These are phyloP conservation scores for Illadopsis cleaveri DNA, from an alignment of 2,113 vertebrate genomes.

Conservation along the genomic window DNA sequence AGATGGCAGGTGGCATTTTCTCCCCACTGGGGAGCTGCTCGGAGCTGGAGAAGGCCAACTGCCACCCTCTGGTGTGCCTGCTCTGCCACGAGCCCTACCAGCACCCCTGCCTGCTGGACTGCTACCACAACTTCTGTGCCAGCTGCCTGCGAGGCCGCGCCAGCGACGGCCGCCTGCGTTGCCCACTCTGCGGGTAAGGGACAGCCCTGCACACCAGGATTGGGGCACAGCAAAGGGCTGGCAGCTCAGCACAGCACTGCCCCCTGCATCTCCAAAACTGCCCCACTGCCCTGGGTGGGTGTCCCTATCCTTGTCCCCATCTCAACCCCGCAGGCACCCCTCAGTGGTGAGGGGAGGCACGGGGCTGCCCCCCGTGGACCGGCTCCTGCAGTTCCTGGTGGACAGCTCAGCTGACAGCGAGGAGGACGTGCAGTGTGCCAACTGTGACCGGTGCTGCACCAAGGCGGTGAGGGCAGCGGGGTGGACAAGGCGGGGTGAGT, in stretches of 20 bases:
- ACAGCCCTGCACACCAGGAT: fast-evolving
- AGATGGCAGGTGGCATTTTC: slow-evolving; percentile 89
- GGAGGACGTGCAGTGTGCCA: slow-evolving; percentile 86
- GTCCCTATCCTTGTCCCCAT: background rate
- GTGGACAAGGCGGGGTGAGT: fast-evolving
- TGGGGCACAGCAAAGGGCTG: background rate
- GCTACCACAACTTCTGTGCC: slow-evolving; percentile 91
- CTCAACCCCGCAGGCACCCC: slow-evolving; percentile 71
- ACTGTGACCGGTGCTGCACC: slow-evolving; percentile 81
- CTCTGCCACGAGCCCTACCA: slow-evolving; percentile 88
- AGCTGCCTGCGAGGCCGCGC: slow-evolving; percentile 84
- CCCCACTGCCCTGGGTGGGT: fast-evolving
- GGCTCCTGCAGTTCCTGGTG: slow-evolving; percentile 90
- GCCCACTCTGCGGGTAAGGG: slow-evolving; percentile 88
- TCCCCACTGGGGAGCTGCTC: slow-evolving; percentile 73
- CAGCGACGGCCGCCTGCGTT: slow-evolving; percentile 78
- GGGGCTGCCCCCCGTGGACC: slow-evolving; percentile 85
- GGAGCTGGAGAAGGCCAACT: slow-evolving; percentile 76
- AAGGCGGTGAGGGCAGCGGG: background rate
- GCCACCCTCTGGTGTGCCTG: slow-evolving; percentile 88
- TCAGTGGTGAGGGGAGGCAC: slow-evolving; percentile 85
- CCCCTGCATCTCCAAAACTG: background rate
- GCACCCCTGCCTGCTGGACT: slow-evolving; percentile 89
- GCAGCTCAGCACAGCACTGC: background rate
- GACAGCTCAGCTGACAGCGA: slow-evolving; percentile 83